Evolutionary conservation across 2,888 invertebrate species (phyloP).

Genomic region (Lucinisca nassula): DNA sequence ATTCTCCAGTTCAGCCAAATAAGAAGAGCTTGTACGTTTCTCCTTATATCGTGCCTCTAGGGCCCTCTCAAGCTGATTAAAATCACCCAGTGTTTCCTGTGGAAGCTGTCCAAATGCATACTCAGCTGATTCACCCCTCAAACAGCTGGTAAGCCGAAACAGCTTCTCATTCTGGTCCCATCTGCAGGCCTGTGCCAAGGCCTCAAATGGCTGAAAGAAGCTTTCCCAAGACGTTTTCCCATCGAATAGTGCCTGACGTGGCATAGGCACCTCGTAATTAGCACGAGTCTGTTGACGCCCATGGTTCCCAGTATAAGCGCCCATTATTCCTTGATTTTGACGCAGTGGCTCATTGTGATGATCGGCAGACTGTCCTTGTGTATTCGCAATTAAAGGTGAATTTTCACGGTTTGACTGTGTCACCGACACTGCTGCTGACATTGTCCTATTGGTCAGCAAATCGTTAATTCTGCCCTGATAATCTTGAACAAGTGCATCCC

Average conservation of each 20-base stretch:
- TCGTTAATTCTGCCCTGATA: background rate
- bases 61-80: background rate
- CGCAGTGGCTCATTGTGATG: background rate
- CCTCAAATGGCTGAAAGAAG: conserved; percentile 3
- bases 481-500: background rate
- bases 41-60: conserved; percentile 19
- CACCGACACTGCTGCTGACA: background rate
- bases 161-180: background rate
- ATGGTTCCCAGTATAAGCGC: background rate
- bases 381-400: background rate
- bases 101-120: conserved; percentile 1
- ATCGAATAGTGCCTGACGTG: background rate
- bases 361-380: background rate
- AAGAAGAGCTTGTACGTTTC: conserved; percentile 41
- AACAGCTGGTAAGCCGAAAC: background rate
- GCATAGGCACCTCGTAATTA: conserved; percentile 5
- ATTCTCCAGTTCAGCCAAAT: conserved; percentile 46
- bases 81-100: background rate
- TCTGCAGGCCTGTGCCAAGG: background rate
- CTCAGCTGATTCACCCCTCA: background rate
- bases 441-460: too few species aligned
- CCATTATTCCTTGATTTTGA: background rate
- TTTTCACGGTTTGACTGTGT: background rate
- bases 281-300: background rate
- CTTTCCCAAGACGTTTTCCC: conserved; percentile 10